Evolutionary conservation across 2,888 invertebrate species (phyloP), one percentile per base, ranked within the genome.

Genomic region (Schizotus pectinicornis): DNA sequence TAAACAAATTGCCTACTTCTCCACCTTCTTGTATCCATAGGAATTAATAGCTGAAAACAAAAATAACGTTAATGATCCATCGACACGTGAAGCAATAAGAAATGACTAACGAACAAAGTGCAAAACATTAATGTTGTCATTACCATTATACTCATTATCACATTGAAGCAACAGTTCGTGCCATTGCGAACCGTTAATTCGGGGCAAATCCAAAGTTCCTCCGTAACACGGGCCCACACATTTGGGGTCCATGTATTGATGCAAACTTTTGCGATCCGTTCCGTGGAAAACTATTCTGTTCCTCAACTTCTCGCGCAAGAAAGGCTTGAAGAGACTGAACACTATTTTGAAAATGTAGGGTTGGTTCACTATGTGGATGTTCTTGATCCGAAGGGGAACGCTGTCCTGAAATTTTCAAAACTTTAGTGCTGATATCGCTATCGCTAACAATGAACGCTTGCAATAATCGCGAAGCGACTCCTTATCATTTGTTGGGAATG

Each of bases 321-420:
- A 94, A 1, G 94, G 95, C 77, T 94, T 94, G 81, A 95, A 91
- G 22, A 96, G 81, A 31, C 90, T 87, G 79, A 94, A 95, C 33
- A 95, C 90, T 81, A 94, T 87, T 76, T 94, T 94, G 81, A 96
- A 95, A 63, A 95, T 85, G 75, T 88, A 89, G 0, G 95, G 94
- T 78, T 95, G 95, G 79, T 95, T 94, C 37, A 95, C 83, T 48
- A 95, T 87, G 79, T 95, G 95, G 38, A 96, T 85, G 14, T 90
- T 93, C 79, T 95, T 95, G 56, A 95, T 82, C 63, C 95, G 85
- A 38, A 92, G 82, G 0, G 95, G 94, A 58, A 95, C 88, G 55
- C 89, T 87, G 72, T 95, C 94, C 88, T 94, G 84, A 37, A 82
- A 22, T 22, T 22, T 22, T 2, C 3, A 22, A 22, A 22, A n/a